Evolutionary conservation across 2,113 vertebrate species (phyloP).

Genomic region (Zingel zingel): DNA sequence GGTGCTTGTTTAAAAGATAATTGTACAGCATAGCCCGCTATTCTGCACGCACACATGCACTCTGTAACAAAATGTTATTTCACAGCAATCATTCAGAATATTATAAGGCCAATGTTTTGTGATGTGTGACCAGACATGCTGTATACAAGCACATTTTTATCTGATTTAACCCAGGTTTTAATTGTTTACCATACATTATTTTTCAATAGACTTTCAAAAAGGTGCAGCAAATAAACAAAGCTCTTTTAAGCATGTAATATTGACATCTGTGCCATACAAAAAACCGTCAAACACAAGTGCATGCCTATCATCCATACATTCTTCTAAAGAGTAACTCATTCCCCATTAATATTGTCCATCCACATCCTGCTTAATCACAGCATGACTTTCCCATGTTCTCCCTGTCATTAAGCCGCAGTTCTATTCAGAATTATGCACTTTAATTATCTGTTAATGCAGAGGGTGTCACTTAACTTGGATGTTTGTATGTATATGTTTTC

Average conservation of each 20-base stretch:
- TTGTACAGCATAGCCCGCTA: not conserved
- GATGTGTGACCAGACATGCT: not conserved
- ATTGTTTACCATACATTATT: not conserved
- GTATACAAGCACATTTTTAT: conserved; percentile 4
- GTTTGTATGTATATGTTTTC: conserved; percentile 50
- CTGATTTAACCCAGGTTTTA: conserved; percentile 2
- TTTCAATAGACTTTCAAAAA: not conserved
- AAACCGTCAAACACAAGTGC: conserved; percentile 49
- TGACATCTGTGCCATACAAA: conserved; percentile 41
- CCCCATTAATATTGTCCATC: not conserved
- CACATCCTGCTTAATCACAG: conserved; percentile 20
- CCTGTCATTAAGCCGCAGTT: conserved; percentile 9
- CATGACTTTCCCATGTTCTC: conserved; percentile 22
- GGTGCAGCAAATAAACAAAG: conserved; percentile 3
- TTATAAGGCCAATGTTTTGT: conserved; percentile 4
- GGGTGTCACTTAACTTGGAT: conserved; percentile 29
- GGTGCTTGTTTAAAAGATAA: conserved; percentile 25
- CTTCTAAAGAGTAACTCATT: not conserved
- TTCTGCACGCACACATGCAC: conserved; percentile 27
- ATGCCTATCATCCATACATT: conserved; percentile 43
- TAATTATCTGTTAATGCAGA: conserved; percentile 57
- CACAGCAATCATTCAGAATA: not conserved
- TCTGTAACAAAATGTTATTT: conserved; percentile 43
- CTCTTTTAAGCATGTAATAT: conserved; percentile 41
- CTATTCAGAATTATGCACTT: conserved; percentile 65